Base-by-base conservation (phyloP, 2,113 vertebrate genomes). In the Geococcyx californianus region DNA sequence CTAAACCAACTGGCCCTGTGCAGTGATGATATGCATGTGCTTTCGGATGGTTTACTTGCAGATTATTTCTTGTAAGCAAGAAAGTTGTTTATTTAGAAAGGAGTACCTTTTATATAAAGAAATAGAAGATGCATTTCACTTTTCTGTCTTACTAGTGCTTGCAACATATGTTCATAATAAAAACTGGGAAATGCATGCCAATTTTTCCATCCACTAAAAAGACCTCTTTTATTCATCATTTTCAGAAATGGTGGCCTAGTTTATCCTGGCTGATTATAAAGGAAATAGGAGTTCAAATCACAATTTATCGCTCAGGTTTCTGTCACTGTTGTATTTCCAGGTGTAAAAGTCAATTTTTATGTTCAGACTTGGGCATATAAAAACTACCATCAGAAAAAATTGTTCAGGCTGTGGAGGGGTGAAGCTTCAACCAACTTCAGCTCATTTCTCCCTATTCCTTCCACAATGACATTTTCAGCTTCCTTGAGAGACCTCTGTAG, bases 141-240 rank as follows among this genome's bases (percentile, higher is more conserved):
- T 19, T 70, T 59, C 63, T 81, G 17, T 78, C 52, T 73, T 59
- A 38, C 28, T 77, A 81, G 56, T 51, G 49, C 25, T 47, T 73
- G 36, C 33, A 73, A 70, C 62, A 87, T n/a, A 58, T 89, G 84
- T 87, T 95, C 42, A 23, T 87, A 92, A 89, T 87, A 84, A 93
- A 93, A 87, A 54, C 6, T 3, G 18, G 84, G 31, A 31, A 67
- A 38, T 12, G 26, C 20, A 33, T 26, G 67, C 44, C 67, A 88
- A 26, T 77, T 83, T 80, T 83, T 66, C 47, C 34, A 76, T 63
- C 59, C 77, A 85, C 85, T 91, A 87, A 74, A 93, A 94, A 9
- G 23, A 63, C 9, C 56, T 20, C 2, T 31, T 67, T 14, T n/a
- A 40, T 66, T 51, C 21, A 33, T 64, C 49, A 24, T 51, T 55